These are phyloP conservation scores for Echinarachnius parma DNA, from an alignment of 53 echinoderm and acorn worm genomes.

Conservation along the genomic window DNA sequence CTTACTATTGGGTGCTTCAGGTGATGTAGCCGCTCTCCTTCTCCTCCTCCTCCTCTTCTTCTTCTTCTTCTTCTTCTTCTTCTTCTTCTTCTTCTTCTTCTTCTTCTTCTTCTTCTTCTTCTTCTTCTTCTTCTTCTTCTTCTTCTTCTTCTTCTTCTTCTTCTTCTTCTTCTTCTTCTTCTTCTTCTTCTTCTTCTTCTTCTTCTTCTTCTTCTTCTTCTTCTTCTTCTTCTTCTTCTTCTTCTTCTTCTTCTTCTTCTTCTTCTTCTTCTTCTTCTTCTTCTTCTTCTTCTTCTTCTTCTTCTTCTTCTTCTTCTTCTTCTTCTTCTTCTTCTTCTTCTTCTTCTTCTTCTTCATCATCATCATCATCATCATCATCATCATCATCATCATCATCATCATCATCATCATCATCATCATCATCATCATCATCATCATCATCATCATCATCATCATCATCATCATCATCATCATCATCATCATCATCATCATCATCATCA, in stretches of 20 bases:
- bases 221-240: slow-evolving; percentile 27
- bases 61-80: slow-evolving; percentile 27
- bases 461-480: too few relatives aligned
- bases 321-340: slow-evolving; percentile 27
- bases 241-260: slow-evolving; percentile 27
- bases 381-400: too few relatives aligned
- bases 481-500: too few relatives aligned
- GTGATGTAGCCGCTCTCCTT: not conserved
- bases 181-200: slow-evolving; percentile 27
- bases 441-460: too few relatives aligned
- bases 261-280: slow-evolving; percentile 27
- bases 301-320: slow-evolving; percentile 27
- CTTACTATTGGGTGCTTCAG: not conserved
- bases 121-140: slow-evolving; percentile 27
- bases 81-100: slow-evolving; percentile 27
- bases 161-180: slow-evolving; percentile 27
- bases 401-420: too few relatives aligned
- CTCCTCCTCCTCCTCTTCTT: slow-evolving; percentile 14
- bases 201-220: slow-evolving; percentile 27
- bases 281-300: slow-evolving; percentile 27
- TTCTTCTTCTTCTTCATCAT: slow-evolving; percentile 27
- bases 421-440: too few relatives aligned
- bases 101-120: slow-evolving; percentile 27
- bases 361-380: slow-evolving; percentile 27
- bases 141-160: slow-evolving; percentile 27